phyloP scores from a whole-genome alignment of 2,113 vertebrate genomes.

The Tyrannus savana region DNA sequence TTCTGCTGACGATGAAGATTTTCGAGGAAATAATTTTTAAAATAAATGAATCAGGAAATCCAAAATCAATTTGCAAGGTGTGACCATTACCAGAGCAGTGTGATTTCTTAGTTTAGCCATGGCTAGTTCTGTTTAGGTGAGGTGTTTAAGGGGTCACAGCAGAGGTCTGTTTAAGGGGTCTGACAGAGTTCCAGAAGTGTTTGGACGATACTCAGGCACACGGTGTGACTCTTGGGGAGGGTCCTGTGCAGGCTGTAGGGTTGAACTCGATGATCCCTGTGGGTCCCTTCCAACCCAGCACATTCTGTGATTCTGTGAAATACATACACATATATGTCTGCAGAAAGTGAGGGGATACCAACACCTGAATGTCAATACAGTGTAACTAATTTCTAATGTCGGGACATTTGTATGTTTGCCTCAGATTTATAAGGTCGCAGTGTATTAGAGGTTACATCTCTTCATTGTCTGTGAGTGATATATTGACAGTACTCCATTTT shows the following conservation, averaged over 20 bases:
- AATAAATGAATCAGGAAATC: constrained; percentile 51
- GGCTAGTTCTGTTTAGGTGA: constrained; percentile 41
- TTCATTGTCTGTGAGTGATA: constrained; percentile 24
- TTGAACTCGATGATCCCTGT: neutral
- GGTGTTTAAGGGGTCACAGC: neutral
- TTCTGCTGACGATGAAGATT: constrained; percentile 27
- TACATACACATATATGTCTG: neutral
- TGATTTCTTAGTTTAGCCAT: neutral
- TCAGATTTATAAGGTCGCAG: constrained; percentile 17
- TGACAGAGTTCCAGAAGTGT: neutral
- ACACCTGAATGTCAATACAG: neutral
- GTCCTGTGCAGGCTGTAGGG: neutral
- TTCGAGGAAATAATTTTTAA: constrained; percentile 55
- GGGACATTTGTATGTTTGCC: neutral
- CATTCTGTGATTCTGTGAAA: neutral
- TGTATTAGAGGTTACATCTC: constrained; percentile 27
- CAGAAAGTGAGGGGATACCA: neutral
- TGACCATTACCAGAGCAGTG: constrained; percentile 13
- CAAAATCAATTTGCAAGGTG: constrained; percentile 52
- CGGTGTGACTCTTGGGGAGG: neutral
- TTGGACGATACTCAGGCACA: neutral
- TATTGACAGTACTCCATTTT: constrained; percentile 51
- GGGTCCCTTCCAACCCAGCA: neutral
- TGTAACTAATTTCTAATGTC: constrained; percentile 22
- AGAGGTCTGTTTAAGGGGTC: no score